phyloP scores from a whole-genome alignment of 2,888 invertebrate species.

The Drosophila kokeensis region DNA sequence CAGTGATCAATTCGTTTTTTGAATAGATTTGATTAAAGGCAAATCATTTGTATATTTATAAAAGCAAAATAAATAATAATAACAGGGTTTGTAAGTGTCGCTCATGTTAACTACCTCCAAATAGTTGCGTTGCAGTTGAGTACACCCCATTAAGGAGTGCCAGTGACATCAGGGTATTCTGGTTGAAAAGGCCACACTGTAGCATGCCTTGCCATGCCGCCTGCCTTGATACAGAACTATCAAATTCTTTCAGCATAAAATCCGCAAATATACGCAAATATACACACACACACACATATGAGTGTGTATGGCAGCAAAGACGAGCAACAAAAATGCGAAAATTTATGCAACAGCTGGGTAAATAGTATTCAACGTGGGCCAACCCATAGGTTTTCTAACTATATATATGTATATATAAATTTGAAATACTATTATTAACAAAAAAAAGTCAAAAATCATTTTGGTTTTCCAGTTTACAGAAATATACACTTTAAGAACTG shows the following conservation, averaged over 20 bases:
- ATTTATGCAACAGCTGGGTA: conserved; percentile 78
- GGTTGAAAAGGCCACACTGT: conserved; percentile 26
- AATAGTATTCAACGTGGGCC: conserved; percentile 55
- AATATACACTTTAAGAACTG: neutral
- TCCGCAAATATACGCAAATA: conserved; percentile 33
- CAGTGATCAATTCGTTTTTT: neutral
- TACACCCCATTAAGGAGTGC: neutral
- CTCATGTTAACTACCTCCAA: neutral
- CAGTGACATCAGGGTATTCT: conserved; percentile 9
- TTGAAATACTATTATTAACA: neutral
- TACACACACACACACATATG: conserved; percentile 12
- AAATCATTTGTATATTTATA: neutral
- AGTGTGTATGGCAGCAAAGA: conserved; percentile 16
- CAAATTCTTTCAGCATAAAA: conserved; percentile 73
- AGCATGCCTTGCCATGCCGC: conserved; percentile 56
- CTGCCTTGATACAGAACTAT: conserved; percentile 49
- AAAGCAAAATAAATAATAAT: neutral
- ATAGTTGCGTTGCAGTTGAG: neutral
- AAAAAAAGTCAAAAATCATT: neutral
- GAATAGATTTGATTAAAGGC: neutral
- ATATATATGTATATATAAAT: neutral
- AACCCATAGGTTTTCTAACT: conserved; percentile 2
- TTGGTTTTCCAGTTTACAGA: neutral
- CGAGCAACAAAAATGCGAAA: conserved; percentile 66
- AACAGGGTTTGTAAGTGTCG: neutral